phyloP scores from a whole-genome alignment of 2,797 vertebrate species.

The Melanotaenia maccullochi region DNA sequence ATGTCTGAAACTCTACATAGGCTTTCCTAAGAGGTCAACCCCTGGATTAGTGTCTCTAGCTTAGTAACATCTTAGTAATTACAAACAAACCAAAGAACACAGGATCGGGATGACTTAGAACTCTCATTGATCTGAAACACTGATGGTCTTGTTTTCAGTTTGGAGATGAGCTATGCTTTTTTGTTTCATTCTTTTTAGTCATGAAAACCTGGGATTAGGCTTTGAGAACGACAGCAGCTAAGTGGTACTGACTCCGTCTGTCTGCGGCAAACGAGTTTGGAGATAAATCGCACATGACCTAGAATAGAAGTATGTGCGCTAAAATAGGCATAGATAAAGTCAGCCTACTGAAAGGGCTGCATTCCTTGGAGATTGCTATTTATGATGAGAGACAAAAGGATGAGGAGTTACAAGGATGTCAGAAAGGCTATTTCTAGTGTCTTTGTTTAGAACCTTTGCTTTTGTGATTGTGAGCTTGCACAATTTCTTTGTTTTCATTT shows the following conservation, averaged over 20 bases:
- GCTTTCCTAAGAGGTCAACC: conserved; percentile 29
- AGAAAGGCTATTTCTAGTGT: conserved; percentile 27
- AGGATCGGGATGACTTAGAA: conserved; percentile 20
- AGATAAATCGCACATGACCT: conserved; percentile 60
- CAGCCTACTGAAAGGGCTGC: conserved; percentile 34
- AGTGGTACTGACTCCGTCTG: conserved; percentile 31
- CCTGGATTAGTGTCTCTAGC: conserved; percentile 42
- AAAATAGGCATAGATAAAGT: conserved; percentile 50
- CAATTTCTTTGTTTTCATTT: conserved; percentile 35
- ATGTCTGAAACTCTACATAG: conserved; percentile 2
- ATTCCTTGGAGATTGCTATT: conserved; percentile 51
- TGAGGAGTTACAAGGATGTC: conserved; percentile 15
- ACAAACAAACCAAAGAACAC: conserved; percentile 30
- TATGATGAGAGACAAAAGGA: conserved; percentile 45
- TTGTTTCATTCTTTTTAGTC: conserved; percentile 18
- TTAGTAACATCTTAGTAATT: conserved; percentile 44
- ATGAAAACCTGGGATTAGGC: conserved; percentile 15
- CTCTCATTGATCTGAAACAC: conserved; percentile 17
- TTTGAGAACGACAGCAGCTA: conserved; percentile 38
- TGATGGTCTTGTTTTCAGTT: conserved; percentile 13
- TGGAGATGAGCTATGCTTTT: background rate
- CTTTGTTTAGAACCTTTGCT: conserved; percentile 27
- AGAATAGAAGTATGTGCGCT: conserved; percentile 56
- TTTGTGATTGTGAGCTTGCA: conserved; percentile 43
- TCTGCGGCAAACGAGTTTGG: conserved; percentile 32